phyloP scores from a whole-genome alignment of 1,140 invertebrate genomes.

The Drosophila auraria region DNA sequence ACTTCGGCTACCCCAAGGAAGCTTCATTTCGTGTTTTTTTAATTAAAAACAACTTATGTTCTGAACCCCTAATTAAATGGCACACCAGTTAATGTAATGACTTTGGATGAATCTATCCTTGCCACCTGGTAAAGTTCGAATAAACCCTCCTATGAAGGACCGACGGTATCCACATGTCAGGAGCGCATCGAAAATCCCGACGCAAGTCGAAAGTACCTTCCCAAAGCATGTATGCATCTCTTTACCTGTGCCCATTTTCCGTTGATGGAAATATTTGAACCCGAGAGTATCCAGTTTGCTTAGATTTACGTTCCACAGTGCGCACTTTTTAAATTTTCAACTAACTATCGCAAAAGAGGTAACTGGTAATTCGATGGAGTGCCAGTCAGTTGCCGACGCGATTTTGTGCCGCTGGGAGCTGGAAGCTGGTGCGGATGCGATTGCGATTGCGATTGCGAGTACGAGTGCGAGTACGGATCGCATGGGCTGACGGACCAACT shows the following conservation, averaged over 20 bases:
- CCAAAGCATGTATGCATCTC: neutral
- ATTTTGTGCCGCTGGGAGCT: conserved; percentile 29
- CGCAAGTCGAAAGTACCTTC: neutral
- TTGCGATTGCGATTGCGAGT: conserved; percentile 19
- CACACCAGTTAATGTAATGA: neutral
- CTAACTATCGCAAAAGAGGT: neutral
- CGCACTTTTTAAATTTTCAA: conserved; percentile 13
- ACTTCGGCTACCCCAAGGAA: neutral
- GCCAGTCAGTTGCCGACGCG: conserved; percentile 62
- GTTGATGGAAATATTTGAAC: conserved; percentile 85
- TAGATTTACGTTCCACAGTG: conserved; percentile 35
- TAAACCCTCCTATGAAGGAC: neutral
- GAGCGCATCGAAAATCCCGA: neutral
- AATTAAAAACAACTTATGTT: neutral
- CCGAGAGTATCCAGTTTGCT: conserved; percentile 84
- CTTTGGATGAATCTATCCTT: neutral
- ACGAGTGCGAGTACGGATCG: conserved; percentile 65
- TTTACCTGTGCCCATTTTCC: conserved; percentile 85
- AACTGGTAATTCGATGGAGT: neutral
- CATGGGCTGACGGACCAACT: conserved; percentile 78
- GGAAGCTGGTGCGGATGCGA: conserved; percentile 15
- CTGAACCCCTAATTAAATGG: neutral
- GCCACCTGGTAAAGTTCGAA: neutral
- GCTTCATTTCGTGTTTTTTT: neutral
- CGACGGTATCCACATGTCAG: conserved; percentile 16